Conservation (phyloP, 2,888 invertebrate species). For the Perdita meconis region DNA sequence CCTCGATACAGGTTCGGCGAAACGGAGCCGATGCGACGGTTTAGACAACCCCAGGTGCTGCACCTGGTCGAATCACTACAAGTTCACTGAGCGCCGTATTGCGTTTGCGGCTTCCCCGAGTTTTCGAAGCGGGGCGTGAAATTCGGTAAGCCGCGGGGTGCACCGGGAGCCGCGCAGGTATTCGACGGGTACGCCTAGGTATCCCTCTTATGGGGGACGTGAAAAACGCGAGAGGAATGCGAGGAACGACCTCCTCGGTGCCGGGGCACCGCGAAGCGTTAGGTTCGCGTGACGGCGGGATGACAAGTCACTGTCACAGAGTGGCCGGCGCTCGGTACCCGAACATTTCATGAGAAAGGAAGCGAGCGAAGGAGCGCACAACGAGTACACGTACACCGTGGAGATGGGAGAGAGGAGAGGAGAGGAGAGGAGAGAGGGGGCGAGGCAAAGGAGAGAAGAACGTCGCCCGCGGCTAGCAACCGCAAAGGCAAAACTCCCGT, state of each 20-base stretch:
- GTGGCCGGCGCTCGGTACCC: constrained; percentile 49
- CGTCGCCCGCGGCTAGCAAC: constrained; percentile 80
- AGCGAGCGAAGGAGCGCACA: constrained; percentile 62
- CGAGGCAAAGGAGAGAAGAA: constrained; percentile 69
- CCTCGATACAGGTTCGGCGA: too few relatives aligned
- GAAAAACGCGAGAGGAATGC: neutral
- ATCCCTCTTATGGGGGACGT: neutral
- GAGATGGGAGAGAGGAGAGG: constrained; percentile 48
- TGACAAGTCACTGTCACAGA: constrained; percentile 50
- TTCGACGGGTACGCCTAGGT: too few relatives aligned
- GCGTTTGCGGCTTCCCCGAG: constrained; percentile 6
- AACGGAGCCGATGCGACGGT: too few relatives aligned
- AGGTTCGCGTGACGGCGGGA: neutral
- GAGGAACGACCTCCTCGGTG: neutral
- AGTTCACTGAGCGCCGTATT: constrained; percentile 4
- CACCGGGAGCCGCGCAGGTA: neutral
- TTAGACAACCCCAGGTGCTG: neutral
- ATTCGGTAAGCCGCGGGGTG: constrained; percentile 6
- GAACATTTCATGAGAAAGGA: constrained; percentile 69
- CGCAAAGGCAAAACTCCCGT: constrained; percentile 78
- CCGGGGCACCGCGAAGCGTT: neutral
- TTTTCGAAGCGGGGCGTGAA: neutral
- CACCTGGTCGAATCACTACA: constrained; percentile 30
- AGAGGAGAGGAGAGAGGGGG: constrained; percentile 36
- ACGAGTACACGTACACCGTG: constrained; percentile 55